Percentiles rank a stretch among this genome's conserved stretches.
phyloP scores from a whole-genome alignment of 2,888 invertebrate genomes.

The Hermaeophaga mercurialis region DNA sequence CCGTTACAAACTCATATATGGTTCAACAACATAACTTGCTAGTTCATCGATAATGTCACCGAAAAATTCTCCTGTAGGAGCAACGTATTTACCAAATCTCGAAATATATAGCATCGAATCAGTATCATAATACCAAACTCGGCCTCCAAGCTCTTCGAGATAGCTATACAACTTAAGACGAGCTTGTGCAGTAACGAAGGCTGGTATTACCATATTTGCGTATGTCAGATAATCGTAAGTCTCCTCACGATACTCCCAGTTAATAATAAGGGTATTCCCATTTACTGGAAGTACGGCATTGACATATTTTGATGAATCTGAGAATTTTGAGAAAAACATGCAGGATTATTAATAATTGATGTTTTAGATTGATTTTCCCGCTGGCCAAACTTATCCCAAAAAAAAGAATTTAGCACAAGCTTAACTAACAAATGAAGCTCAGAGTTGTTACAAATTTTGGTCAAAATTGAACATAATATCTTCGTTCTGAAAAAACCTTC shows the following conservation, averaged over 20 bases:
- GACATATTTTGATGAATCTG: not conserved
- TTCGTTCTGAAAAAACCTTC: too few species aligned
- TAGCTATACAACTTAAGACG: slow-evolving; percentile 32
- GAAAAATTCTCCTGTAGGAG: slow-evolving; percentile 4
- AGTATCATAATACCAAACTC: too few species aligned
- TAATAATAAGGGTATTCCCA: slow-evolving; percentile 32
- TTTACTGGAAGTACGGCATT: slow-evolving; percentile 11
- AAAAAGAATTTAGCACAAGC: slow-evolving; percentile 42
- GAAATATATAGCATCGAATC: too few species aligned
- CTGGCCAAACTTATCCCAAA: too few species aligned
- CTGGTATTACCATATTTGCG: slow-evolving; percentile 48
- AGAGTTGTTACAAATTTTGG: not conserved
- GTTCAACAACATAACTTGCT: not conserved
- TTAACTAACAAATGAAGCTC: slow-evolving; percentile 39
- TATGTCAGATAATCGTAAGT: slow-evolving; percentile 22
- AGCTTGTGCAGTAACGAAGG: slow-evolving; percentile 29
- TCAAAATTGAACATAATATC: too few species aligned
- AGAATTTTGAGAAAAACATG: not conserved
- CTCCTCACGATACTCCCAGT: slow-evolving; percentile 36
- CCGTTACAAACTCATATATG: slow-evolving; percentile 1
- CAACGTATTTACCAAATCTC: too few species aligned
- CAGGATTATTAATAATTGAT: slow-evolving; percentile 5
- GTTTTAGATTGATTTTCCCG: slow-evolving; percentile 14
- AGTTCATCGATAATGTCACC: slow-evolving; percentile 4
- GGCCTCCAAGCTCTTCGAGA: slow-evolving; percentile 38